Conservation (phyloP, 1,140 invertebrate genomes). For the Lordiphosa stackelbergi region DNA sequence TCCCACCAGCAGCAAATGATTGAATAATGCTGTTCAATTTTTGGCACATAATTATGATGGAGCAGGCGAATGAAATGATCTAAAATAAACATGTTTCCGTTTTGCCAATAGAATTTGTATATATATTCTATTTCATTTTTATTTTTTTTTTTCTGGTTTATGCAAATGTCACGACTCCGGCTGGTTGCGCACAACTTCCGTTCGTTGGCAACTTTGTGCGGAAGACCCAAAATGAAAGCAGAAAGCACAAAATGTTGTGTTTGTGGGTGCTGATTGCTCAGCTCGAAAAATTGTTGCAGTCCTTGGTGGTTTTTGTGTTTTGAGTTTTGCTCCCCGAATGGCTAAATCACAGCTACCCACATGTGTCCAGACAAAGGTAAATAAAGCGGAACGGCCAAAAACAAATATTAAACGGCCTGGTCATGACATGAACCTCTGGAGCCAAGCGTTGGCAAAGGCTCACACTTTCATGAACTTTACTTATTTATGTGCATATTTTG, state of each 20-base stretch:
- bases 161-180: slow-evolving; percentile 61
- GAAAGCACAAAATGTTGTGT: background rate
- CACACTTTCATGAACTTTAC: slow-evolving; percentile 20
- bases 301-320: slow-evolving; percentile 29
- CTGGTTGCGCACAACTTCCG: slow-evolving; percentile 67
- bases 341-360: slow-evolving; percentile 28
- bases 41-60: slow-evolving; percentile 50
- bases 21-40: slow-evolving; percentile 46
- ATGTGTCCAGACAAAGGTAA: slow-evolving; percentile 40
- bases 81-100: slow-evolving; percentile 61
- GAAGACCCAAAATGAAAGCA: slow-evolving; percentile 32
- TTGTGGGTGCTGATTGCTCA: slow-evolving; percentile 47
- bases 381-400: slow-evolving; percentile 28
- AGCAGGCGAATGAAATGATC: slow-evolving; percentile 42
- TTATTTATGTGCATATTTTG: slow-evolving; percentile 54
- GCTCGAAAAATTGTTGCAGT: slow-evolving; percentile 38
- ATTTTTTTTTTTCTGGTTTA: slow-evolving; percentile 33
- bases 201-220: slow-evolving; percentile 33
- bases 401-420: slow-evolving; percentile 13
- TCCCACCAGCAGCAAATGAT: slow-evolving; percentile 26
- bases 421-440: slow-evolving; percentile 20
- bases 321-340: slow-evolving; percentile 10
- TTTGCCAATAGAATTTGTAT: slow-evolving; percentile 21
- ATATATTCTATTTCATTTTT: slow-evolving; percentile 1
- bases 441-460: background rate